Percentiles rank a stretch among this genome's conserved stretches.
Evolutionary conservation across 1,140 invertebrate genomes (phyloP).

Genomic region (Eurosta solidaginis): DNA sequence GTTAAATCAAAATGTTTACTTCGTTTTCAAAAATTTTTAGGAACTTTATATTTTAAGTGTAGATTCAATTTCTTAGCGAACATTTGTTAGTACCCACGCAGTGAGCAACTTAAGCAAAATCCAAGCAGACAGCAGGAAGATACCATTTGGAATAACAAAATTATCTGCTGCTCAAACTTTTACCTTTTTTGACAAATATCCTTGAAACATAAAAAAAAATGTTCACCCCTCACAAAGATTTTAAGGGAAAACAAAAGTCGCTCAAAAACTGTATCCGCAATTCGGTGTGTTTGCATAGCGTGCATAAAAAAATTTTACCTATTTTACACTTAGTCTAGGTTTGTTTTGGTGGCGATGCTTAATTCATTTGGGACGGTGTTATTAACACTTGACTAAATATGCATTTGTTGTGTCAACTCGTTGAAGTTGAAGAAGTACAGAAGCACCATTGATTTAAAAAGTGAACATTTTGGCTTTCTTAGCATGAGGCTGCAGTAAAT

Average conservation of each 20-base stretch:
- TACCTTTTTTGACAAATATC: neutral
- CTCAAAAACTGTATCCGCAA: neutral
- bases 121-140: conserved; percentile 23
- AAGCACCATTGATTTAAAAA: neutral
- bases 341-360: conserved; percentile 1
- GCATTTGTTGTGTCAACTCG: conserved; percentile 49
- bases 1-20: too few relatives aligned
- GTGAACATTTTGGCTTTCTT: neutral
- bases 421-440: conserved; percentile 13
- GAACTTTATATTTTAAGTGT: too few relatives aligned
- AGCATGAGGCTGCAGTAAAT: neutral
- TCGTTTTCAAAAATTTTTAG: too few relatives aligned
- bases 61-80: too few relatives aligned
- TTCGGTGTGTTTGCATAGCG: neutral
- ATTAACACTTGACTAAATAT: conserved; percentile 60
- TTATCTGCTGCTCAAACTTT: conserved; percentile 47
- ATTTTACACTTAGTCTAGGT: neutral
- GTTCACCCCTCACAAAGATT: neutral
- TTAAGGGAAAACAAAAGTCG: neutral
- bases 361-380: conserved; percentile 47
- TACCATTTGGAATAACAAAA: conserved; percentile 58
- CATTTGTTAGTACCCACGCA: too few relatives aligned
- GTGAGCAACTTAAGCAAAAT: neutral
- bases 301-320: neutral
- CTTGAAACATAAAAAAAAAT: conserved; percentile 12